Conservation (phyloP, 2,888 invertebrate species). For the Eupithecia centaureata region DNA sequence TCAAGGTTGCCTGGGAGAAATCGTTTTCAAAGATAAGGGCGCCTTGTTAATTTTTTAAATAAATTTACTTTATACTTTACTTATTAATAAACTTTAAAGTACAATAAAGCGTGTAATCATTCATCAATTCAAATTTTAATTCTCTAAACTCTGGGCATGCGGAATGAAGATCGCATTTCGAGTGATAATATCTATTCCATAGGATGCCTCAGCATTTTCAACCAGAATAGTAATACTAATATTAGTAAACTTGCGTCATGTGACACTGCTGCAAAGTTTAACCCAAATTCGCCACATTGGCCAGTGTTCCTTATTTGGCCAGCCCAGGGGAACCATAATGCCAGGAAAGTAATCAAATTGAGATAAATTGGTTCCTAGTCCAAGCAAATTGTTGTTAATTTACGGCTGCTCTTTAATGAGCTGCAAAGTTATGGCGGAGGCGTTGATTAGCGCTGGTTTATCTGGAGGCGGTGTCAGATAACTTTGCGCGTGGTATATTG, state of each 20-base stretch:
- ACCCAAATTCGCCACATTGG: conserved; percentile 3
- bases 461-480: background rate
- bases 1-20: no score
- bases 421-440: conserved; percentile 26
- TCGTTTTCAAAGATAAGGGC: no score
- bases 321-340: conserved; percentile 35
- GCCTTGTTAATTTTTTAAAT: no score
- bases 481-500: background rate
- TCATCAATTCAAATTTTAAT: no score
- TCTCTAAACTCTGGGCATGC: background rate
- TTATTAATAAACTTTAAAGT: no score
- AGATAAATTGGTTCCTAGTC: conserved; percentile 43
- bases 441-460: conserved; percentile 26
- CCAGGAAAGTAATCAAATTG: conserved; percentile 45
- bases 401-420: conserved; percentile 33
- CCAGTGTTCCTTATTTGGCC: conserved; percentile 27
- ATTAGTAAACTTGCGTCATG: conserved; percentile 3
- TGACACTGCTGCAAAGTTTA: background rate
- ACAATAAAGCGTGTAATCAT: no score
- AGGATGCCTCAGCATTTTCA: background rate
- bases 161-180: background rate
- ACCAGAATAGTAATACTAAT: background rate
- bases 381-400: conserved; percentile 36
- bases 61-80: no score
- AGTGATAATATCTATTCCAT: background rate